Conservation (phyloP, 2,113 vertebrate genomes). For the Zingel zingel region DNA sequence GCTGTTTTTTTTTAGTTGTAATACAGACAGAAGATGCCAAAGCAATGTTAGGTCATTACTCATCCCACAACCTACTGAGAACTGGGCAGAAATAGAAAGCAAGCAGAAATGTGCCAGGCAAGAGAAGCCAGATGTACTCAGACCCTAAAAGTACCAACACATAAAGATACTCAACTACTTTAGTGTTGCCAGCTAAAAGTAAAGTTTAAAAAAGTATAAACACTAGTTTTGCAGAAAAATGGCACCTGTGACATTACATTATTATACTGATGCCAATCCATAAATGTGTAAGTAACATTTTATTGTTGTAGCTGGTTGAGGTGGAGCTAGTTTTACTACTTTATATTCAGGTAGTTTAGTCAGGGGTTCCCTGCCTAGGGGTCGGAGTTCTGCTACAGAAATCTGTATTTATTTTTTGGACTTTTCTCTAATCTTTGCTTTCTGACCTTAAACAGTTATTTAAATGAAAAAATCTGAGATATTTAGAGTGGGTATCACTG, state of each 20-base stretch:
- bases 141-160: not conserved
- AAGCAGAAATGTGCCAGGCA: constrained; percentile 19
- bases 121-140: constrained; percentile 9
- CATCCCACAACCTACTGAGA: constrained; percentile 45
- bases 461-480: not conserved
- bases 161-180: not conserved
- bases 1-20: constrained; percentile 29
- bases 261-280: not conserved
- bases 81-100: constrained; percentile 26
- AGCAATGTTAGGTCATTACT: constrained; percentile 59
- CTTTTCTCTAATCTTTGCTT: not conserved
- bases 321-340: not conserved
- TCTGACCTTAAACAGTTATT: not conserved
- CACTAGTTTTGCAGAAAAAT: not conserved
- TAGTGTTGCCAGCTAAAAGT: not conserved
- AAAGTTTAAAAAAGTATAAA: not conserved
- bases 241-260: not conserved
- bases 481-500: too few relatives aligned
- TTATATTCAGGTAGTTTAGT: not conserved
- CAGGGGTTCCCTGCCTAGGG: not conserved
- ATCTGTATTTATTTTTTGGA: not conserved
- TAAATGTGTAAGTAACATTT: not conserved
- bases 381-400: not conserved
- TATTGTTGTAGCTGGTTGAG: not conserved
- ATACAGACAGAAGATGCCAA: constrained; percentile 59